phyloP scores from a whole-genome alignment of 2,888 invertebrate genomes.

The Hartigia nigra region DNA sequence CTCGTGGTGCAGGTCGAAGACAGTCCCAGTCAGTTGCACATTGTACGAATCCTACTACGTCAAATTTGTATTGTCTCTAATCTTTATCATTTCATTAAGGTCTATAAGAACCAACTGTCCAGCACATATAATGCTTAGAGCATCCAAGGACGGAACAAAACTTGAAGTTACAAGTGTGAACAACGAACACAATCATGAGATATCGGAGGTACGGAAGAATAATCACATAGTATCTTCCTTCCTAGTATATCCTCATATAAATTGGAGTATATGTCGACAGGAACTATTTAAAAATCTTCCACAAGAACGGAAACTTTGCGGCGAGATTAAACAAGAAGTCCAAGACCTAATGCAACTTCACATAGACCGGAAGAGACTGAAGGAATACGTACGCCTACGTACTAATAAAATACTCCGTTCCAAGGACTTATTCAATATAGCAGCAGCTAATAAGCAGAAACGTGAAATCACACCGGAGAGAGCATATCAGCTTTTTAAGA shows the following conservation, averaged over 20 bases:
- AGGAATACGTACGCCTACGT: constrained; percentile 58
- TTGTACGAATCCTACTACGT: not conserved
- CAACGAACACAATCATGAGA: constrained; percentile 66
- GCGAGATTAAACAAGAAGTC: constrained; percentile 60
- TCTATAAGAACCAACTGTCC: constrained; percentile 65
- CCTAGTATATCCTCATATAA: constrained; percentile 8
- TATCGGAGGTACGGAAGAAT: constrained; percentile 54
- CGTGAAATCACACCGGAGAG: constrained; percentile 57
- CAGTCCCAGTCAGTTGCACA: constrained; percentile 57
- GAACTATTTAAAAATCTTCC: constrained; percentile 62
- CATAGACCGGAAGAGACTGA: constrained; percentile 59
- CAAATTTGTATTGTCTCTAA: not conserved
- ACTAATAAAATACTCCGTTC: constrained; percentile 60
- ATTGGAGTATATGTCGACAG: constrained; percentile 30
- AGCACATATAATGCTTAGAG: constrained; percentile 64
- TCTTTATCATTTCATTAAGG: constrained; percentile 33
- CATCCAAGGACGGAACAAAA: constrained; percentile 64
- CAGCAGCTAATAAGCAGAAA: constrained; percentile 59
- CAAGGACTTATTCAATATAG: constrained; percentile 62
- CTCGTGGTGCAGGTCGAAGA: constrained; percentile 61
- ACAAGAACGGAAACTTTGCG: constrained; percentile 62
- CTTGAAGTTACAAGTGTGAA: constrained; percentile 66
- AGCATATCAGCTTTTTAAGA: constrained; percentile 56
- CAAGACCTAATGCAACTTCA: constrained; percentile 61
- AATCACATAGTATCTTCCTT: constrained; percentile 3